phyloP scores from a whole-genome alignment of 1,140 invertebrate genomes.

The Anastrepha ludens region DNA sequence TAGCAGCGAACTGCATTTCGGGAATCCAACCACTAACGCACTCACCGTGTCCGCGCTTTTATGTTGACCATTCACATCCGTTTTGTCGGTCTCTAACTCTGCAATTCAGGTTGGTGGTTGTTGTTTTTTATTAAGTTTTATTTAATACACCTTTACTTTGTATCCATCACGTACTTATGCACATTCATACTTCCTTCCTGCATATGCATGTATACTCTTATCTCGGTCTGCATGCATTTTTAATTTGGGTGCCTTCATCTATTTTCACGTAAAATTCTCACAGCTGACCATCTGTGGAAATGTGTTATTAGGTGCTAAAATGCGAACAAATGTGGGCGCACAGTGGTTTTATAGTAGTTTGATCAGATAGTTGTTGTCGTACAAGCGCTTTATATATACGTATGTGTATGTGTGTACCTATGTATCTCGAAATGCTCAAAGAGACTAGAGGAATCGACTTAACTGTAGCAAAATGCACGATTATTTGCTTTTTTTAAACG shows the following conservation, averaged over 20 bases:
- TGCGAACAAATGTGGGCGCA: neutral
- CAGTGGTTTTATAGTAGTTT: neutral
- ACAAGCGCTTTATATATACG: no score
- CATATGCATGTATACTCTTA: neutral
- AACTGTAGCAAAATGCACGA: no score
- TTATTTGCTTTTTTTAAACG: no score
- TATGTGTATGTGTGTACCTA: no score
- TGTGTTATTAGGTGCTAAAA: neutral
- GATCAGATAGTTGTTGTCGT: no score
- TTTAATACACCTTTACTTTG: neutral
- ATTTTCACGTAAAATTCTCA: neutral
- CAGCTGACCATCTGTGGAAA: neutral
- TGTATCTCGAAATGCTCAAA: no score
- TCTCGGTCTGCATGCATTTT: neutral
- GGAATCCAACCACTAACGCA: neutral
- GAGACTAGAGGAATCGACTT: no score
- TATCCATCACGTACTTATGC: neutral
- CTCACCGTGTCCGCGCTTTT: neutral
- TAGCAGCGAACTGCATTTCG: neutral
- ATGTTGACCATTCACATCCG: constrained; percentile 36
- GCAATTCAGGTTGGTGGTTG: neutral
- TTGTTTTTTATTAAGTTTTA: no score
- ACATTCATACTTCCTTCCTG: neutral
- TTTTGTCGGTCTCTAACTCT: neutral
- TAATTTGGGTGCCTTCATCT: neutral